Conservation (phyloP, 2,797 vertebrate species). For the Sebastes taczanowskii region DNA sequence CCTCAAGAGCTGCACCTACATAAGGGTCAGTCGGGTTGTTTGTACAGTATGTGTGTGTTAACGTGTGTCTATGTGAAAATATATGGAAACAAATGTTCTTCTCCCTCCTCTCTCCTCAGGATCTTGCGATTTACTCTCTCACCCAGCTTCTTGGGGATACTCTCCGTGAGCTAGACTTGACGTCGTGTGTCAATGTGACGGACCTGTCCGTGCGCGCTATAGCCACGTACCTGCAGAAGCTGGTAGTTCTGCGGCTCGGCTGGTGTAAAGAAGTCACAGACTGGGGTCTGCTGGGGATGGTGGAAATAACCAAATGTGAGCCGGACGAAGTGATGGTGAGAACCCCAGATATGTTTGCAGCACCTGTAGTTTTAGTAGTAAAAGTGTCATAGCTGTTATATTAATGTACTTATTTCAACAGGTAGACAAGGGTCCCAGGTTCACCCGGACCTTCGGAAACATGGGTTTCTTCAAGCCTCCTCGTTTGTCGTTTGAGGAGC, state of each 20-base stretch:
- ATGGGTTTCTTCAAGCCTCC: constrained; percentile 87
- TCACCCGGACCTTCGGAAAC: constrained; percentile 85
- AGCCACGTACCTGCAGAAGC: constrained; percentile 73
- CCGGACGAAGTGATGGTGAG: constrained; percentile 67
- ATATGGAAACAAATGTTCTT: background rate
- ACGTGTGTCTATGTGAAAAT: background rate
- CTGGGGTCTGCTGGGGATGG: constrained; percentile 86
- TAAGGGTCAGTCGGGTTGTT: constrained; percentile 74
- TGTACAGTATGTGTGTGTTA: background rate
- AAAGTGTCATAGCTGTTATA: background rate
- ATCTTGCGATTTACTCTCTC: constrained; percentile 79
- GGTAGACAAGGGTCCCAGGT: constrained; percentile 77
- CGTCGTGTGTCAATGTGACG: constrained; percentile 83
- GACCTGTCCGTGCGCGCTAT: constrained; percentile 82
- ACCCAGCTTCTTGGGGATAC: constrained; percentile 70
- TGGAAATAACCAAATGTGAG: constrained; percentile 65
- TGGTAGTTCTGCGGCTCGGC: constrained; percentile 81
- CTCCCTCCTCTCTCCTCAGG: constrained; percentile 59
- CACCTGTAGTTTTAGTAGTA: background rate
- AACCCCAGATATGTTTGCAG: background rate
- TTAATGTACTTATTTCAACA: constrained; percentile 26
- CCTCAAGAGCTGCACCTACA: constrained; percentile 85
- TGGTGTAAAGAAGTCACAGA: constrained; percentile 87
- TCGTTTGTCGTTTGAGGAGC: constrained; percentile 70
- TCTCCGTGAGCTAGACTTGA: constrained; percentile 85